These are phyloP conservation scores for Enoplosus armatus DNA, from an alignment of 2,797 vertebrate species.

Conservation along the genomic window DNA sequence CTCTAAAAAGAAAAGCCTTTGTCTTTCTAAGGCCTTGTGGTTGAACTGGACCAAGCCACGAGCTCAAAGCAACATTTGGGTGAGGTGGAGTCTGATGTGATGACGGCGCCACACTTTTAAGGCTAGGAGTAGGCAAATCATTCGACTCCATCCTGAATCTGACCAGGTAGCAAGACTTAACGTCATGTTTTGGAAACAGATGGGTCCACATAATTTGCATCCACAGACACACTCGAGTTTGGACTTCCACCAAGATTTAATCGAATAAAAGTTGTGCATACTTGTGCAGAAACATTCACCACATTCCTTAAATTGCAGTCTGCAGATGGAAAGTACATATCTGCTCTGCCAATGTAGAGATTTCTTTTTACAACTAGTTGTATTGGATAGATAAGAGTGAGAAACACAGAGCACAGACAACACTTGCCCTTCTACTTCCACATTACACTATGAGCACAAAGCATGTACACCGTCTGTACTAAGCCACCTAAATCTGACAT, in stretches of 20 bases:
- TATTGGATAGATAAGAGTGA: no score
- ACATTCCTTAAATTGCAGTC: not conserved
- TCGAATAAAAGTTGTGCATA: no score
- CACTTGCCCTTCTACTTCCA: no score
- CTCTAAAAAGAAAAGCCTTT: not conserved
- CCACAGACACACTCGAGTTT: no score
- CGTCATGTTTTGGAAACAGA: not conserved
- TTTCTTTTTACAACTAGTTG: no score
- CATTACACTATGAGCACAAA: no score
- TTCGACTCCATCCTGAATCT: not conserved
- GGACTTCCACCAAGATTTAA: not conserved
- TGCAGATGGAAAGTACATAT: not conserved
- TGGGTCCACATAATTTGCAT: no score
- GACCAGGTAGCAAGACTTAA: not conserved
- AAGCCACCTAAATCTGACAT: no score
- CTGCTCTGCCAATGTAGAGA: no score
- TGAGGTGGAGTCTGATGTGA: not conserved
- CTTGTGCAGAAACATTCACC: not conserved
- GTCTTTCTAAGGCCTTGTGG: no score
- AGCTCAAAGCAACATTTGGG: not conserved
- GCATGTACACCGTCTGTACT: no score
- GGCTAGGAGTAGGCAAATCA: not conserved
- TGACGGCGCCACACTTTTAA: not conserved
- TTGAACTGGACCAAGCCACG: not conserved
- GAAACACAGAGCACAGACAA: no score